Percentiles rank a stretch among this genome's conserved stretches.
Conservation (phyloP, 2,888 invertebrate genomes). For the Drosophila tanythrix region DNA sequence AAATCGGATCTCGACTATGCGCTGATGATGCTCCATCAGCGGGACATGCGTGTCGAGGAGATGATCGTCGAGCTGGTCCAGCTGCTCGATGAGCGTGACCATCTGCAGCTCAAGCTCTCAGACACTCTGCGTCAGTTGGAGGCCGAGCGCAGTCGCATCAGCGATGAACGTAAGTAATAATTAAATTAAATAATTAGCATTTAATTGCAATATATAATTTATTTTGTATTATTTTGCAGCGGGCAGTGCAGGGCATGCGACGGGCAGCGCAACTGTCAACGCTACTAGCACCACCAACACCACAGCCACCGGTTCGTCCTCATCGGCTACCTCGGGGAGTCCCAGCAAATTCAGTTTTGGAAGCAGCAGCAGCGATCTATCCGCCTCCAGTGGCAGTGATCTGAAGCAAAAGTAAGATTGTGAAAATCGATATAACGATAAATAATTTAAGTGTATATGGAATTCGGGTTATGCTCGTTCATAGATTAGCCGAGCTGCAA, state of each 20-base stretch:
- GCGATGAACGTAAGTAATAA: conserved; percentile 68
- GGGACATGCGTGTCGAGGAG: conserved; percentile 94
- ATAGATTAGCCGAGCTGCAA: conserved; percentile 88
- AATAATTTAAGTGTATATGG: not conserved
- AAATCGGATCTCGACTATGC: conserved; percentile 92
- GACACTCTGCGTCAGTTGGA: conserved; percentile 92
- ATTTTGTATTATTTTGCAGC: conserved; percentile 13
- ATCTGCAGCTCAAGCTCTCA: conserved; percentile 92
- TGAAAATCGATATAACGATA: not conserved
- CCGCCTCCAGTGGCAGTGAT: conserved; percentile 65
- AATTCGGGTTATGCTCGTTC: not conserved
- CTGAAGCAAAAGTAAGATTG: conserved; percentile 81
- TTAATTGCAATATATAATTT: not conserved
- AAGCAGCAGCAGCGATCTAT: conserved; percentile 38
- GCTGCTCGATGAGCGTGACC: conserved; percentile 93
- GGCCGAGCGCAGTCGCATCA: conserved; percentile 83
- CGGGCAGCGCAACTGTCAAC: conserved; percentile 10
- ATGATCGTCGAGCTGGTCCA: conserved; percentile 93
- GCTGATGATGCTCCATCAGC: conserved; percentile 93
- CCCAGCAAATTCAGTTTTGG: conserved; percentile 42
- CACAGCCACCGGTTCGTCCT: conserved; percentile 12
- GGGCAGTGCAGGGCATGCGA: conserved; percentile 11
- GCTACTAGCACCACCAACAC: conserved; percentile 1
- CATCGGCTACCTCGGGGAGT: conserved; percentile 35
- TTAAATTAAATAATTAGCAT: not conserved